Base-by-base conservation (phyloP, 2,888 invertebrate genomes). In the Pyrgus malvae region DNA sequence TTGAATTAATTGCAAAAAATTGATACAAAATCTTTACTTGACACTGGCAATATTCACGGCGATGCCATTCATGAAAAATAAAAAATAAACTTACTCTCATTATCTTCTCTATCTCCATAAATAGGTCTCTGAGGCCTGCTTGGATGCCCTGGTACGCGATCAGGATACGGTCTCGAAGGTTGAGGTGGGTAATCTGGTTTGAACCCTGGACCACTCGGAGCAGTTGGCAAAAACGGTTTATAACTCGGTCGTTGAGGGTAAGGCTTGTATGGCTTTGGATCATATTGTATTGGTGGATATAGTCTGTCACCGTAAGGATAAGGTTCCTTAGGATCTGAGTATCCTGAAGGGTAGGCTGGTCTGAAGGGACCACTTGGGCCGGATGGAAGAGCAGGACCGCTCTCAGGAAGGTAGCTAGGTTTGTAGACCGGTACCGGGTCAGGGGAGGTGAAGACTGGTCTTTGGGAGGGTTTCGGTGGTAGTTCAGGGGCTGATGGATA, bases 371-470 rank as follows among this genome's bases (percentile, higher is more conserved):
- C 33, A 8, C 33, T 33, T 33, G 33, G 33, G 1, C 7, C 33
- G 2, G 33, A 14, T 2, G 16, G 11, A 4, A 33, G 11, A 4
- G 42, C 60, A 11, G 60, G 57, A 5, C 58, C 61, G 31, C 58
- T 14, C 2, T 66, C 1, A 9, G 72, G 68, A 17, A 61, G 46
- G 27, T 62, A 73, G n/a, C 55, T 65, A 0, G 75, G 80, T 60
- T 73, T 77, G 21, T 66, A 70, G 23, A 60, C 60, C 0, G 72
- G 64, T 8, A 9, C 53, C 11, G 50, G 35, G 25, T 25, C 35
- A 1, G 42, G 35, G 6, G 38, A 37, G 31, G 21, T 46, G 46
- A 56, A 56, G 11, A 51, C 59, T 11, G 63, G 58, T 23, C 53
- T 9, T 7, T 50, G 53, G 1, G 40, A 29, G 14, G 57, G 31